Conservation (phyloP, 1,140 invertebrate species). For the Metopolophium dirhodum region DNA sequence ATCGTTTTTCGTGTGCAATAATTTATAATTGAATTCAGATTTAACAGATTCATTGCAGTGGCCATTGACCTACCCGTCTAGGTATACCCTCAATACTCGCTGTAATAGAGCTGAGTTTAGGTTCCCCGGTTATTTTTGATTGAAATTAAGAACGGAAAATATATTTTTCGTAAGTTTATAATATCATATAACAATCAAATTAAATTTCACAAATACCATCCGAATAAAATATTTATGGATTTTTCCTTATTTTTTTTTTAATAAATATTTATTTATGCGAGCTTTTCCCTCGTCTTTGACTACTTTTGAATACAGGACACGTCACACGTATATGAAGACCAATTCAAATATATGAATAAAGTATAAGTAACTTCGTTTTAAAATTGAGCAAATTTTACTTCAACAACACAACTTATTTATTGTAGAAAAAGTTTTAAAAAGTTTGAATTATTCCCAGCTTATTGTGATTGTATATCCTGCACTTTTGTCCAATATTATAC, state of each 20-base stretch:
- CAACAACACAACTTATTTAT: not conserved
- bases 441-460: not conserved
- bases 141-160: not conserved
- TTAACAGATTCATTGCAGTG: too few relatives aligned
- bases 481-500: not conserved
- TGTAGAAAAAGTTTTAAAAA: not conserved
- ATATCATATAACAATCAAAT: not conserved
- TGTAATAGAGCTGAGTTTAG: not conserved
- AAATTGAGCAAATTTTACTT: not conserved
- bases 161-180: not conserved
- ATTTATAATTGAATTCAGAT: not conserved
- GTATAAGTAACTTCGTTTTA: conserved; percentile 6
- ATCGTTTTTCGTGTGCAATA: not conserved
- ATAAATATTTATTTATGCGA: not conserved
- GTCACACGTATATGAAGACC: not conserved
- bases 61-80: too few relatives aligned
- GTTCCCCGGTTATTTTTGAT: not conserved
- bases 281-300: not conserved
- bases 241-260: not conserved
- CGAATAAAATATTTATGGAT: not conserved
- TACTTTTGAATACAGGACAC: not conserved
- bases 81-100: not conserved
- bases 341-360: not conserved
- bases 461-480: not conserved
- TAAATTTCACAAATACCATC: not conserved